phyloP scores from a whole-genome alignment of 1,140 invertebrate genomes.

The Ptiloglossa arizonensis region DNA sequence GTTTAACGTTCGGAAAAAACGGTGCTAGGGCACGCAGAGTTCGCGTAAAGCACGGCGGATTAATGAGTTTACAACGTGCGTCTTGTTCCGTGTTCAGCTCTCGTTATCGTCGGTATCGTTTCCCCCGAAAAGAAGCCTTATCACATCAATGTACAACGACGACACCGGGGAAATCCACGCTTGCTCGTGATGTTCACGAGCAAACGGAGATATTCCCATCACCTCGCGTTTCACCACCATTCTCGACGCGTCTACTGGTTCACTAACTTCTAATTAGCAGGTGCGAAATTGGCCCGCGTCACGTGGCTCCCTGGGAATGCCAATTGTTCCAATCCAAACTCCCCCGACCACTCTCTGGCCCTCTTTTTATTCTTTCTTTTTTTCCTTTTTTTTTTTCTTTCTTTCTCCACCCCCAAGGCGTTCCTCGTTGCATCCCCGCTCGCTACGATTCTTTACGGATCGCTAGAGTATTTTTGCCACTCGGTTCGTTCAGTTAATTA shows the following conservation, averaged over 20 bases:
- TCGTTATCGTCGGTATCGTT: constrained; percentile 11
- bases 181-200: too few relatives aligned
- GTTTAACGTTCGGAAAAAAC: constrained; percentile 60
- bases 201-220: background rate
- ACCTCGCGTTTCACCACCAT: background rate
- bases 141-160: constrained; percentile 45
- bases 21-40: constrained; percentile 61
- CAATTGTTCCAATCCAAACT: background rate
- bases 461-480: constrained; percentile 13
- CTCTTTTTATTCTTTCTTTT: too few relatives aligned
- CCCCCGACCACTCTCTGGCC: background rate
- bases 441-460: constrained; percentile 11
- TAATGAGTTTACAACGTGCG: constrained; percentile 50
- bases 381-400: too few relatives aligned
- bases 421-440: background rate
- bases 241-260: background rate
- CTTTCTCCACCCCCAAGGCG: background rate
- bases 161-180: constrained; percentile 4
- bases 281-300: constrained; percentile 43
- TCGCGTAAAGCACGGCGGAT: constrained; percentile 66
- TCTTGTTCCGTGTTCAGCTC: constrained; percentile 8
- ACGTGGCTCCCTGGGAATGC: background rate
- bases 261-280: constrained; percentile 35
- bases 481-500: constrained; percentile 14
- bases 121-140: constrained; percentile 42